phyloP scores from a whole-genome alignment of 2,888 invertebrate genomes.

The Prionchulus punctatus region DNA sequence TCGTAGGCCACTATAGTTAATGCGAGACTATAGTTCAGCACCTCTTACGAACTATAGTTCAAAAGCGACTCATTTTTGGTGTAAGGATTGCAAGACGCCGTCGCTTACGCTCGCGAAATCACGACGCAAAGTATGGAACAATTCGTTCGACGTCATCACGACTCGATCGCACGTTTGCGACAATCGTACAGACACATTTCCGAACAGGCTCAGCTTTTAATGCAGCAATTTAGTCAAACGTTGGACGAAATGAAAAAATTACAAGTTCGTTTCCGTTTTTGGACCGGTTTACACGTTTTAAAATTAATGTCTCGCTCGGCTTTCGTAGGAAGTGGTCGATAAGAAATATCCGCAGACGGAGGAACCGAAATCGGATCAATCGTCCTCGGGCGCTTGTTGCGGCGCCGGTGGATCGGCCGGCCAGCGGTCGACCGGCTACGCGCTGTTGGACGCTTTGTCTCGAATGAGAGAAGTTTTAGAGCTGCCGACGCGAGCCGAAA shows the following conservation, averaged over 20 bases:
- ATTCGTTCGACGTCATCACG: constrained; percentile 9
- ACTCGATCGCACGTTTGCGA: constrained; percentile 7
- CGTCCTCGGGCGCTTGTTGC: too few species aligned
- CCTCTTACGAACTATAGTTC: not conserved
- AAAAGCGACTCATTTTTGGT: not conserved
- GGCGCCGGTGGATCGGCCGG: too few species aligned
- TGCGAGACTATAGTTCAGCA: not conserved
- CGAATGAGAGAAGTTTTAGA: too few species aligned
- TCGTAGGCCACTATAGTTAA: not conserved
- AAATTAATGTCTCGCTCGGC: too few species aligned
- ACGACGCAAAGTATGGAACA: constrained; percentile 10
- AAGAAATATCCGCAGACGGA: too few species aligned
- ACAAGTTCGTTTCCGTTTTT: too few species aligned
- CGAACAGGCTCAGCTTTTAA: constrained; percentile 4
- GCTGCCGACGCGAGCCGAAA: too few species aligned
- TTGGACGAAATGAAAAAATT: not conserved
- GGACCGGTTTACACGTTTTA: too few species aligned
- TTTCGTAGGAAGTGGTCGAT: too few species aligned
- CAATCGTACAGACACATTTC: constrained; percentile 6
- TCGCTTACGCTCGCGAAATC: constrained; percentile 12
- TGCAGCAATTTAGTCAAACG: not conserved
- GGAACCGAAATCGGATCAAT: too few species aligned
- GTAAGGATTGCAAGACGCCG: constrained; percentile 6
- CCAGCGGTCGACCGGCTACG: too few species aligned
- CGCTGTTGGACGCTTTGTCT: too few species aligned